Evolutionary conservation across 2,797 vertebrate species (phyloP).

Genomic region (Geotrypetes seraphini): DNA sequence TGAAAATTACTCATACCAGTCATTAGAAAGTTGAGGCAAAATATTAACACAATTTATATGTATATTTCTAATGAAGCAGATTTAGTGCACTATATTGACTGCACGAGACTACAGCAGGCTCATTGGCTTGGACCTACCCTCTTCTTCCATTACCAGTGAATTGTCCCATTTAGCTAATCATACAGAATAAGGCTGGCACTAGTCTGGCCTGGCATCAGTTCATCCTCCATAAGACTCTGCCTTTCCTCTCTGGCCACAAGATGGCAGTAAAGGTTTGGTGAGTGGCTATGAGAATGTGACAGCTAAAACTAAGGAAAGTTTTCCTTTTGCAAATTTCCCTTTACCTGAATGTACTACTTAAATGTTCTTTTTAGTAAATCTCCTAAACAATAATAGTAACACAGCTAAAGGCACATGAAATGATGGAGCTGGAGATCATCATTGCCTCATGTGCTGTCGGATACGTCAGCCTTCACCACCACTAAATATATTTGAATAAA

Average conservation of each 20-base stretch:
- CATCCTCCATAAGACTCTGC: background rate
- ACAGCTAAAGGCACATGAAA: too few relatives aligned
- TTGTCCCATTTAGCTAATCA: conserved; percentile 28
- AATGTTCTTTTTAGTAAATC: too few relatives aligned
- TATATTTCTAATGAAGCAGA: conserved; percentile 46
- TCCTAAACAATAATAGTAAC: too few relatives aligned
- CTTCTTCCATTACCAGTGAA: conserved; percentile 40
- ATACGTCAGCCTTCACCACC: too few relatives aligned
- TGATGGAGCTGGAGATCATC: too few relatives aligned
- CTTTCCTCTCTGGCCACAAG: conserved; percentile 47
- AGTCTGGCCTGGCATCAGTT: background rate
- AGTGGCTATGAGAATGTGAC: conserved; percentile 15
- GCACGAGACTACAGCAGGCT: conserved; percentile 38
- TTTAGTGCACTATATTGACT: conserved; percentile 22
- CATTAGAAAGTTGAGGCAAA: conserved; percentile 18
- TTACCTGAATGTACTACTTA: too few relatives aligned
- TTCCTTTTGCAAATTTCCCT: too few relatives aligned
- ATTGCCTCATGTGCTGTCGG: too few relatives aligned
- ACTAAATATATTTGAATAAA: too few relatives aligned
- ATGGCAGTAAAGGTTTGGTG: conserved; percentile 64
- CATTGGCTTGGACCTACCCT: conserved; percentile 40
- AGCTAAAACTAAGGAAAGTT: too few relatives aligned
- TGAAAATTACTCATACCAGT: background rate
- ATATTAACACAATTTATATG: conserved; percentile 58
- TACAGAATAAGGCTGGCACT: background rate